Base-by-base conservation (phyloP, 1,140 invertebrate species). In the Panulirus ornatus region DNA sequence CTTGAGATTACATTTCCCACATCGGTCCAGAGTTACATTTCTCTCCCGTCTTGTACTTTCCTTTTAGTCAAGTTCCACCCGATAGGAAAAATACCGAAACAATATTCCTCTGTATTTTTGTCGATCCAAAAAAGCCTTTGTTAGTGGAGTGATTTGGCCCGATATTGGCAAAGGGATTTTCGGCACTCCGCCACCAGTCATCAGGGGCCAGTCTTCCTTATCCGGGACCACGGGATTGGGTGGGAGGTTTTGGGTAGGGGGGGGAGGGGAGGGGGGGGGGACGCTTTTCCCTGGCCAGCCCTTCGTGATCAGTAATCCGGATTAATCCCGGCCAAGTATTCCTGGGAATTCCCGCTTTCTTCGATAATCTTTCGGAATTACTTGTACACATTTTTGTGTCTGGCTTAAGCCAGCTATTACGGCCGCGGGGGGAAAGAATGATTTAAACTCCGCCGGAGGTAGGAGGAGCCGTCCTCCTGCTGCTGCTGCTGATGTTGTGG, bases 241-340 rank as follows among this genome's bases (percentile, higher is more conserved):
- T n/a, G n/a, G n/a, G 58, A 47, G 44, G 44, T 47, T 47, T 47
- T 47, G 44, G 44, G 44, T 47, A 47, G 14, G 14, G 44, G 5
- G 44, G 44, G 44, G 44, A 47, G 44, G 44, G 44, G 44, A 14
- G 44, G 5, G 16, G n/a, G 58, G 58, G 58, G 27, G n/a, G n/a
- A 11, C n/a, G 58, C n/a, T 30, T 30, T 66, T 66, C 27, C 30
- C 58, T 27, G n/a, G n/a, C 58, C 58, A 66, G 58, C 58, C 58
- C 27, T 66, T 66, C 58, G 58, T 66, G 58, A 66, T 66, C 58
- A 27, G 58, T 66, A 66, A 66, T 66, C 58, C 58, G 58, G 58
- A 66, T 27, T 66, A 66, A 66, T 66, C 58, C 58, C 58, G 58
- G 58, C 58, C 58, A 66, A 66, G 58, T 66, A 66, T 66, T 66